Base-by-base conservation (phyloP, 2,888 invertebrate genomes). In the Eubasilissa splendida region DNA sequence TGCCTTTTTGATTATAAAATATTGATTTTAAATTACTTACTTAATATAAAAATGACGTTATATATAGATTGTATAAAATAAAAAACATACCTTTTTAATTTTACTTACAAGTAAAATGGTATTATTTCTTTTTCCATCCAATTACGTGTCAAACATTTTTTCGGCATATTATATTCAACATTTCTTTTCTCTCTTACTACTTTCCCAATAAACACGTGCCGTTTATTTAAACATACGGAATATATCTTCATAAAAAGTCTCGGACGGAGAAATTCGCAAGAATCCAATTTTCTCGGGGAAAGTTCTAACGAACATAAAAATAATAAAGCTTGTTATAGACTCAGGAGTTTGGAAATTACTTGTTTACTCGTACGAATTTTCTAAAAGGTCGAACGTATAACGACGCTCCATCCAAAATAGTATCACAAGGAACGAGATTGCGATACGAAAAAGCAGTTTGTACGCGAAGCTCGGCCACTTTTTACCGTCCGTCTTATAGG, bases 321-420 rank as follows among this genome's bases (percentile, higher is more conserved):
- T 71, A 71, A 71, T 58, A 71, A 71, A 71, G 56, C 58, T 71
- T 71, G 71, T 71, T 71, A 56, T 42, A 33, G 71, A 50, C 53
- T 22, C 71, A 4, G 54, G 33, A 71, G 58, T 71, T 71, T 22
- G 71, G 22, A 71, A 71, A 71, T 71, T 56, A 71, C 71, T 71
- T 56, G 71, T 71, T 71, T 56, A 58, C 71, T 56, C 11, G 14
- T 31, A 33, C n/a, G 33, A 71, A 54, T 71, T 54, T 58, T 71
- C 56, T 71, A 42, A 71, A 71, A 71, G 71, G 71, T 71, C 71
- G 71, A 71, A 71, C 71, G 56, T 71, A 71, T 56, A 71, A 71
- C 56, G 71, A 71, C 56, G 56, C 56, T 33, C 50, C 33, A 10
- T 54, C 56, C 11, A 8, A n/a, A 33, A 33, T 56, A 56, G 56